phyloP scores from a whole-genome alignment of 1,140 invertebrate genomes.

The Apocrypta bakeri region DNA sequence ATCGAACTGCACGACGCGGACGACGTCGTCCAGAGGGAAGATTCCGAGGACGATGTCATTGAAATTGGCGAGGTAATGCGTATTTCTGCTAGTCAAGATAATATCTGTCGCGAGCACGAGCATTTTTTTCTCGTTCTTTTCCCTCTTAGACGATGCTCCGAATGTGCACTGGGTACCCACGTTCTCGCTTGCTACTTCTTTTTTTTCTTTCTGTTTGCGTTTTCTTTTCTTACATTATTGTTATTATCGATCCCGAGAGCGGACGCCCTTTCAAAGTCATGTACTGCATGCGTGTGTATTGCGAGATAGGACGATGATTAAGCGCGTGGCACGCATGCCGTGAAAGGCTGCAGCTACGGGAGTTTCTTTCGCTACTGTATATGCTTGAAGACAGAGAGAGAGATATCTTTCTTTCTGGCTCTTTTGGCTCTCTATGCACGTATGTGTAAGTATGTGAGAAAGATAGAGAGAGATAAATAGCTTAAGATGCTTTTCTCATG shows the following conservation, averaged over 20 bases:
- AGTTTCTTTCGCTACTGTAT: background rate
- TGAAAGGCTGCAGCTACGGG: conserved; percentile 20
- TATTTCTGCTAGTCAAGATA: conserved; percentile 38
- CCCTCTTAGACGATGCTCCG: background rate
- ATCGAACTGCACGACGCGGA: conserved; percentile 87
- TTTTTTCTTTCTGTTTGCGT: background rate
- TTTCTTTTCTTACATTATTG: conserved; percentile 23
- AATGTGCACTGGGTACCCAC: background rate
- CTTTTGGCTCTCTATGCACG: too few species aligned
- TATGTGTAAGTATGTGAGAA: background rate
- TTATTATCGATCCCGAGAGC: conserved; percentile 26
- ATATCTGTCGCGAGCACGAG: background rate
- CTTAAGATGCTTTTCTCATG: background rate
- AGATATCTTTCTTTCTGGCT: background rate
- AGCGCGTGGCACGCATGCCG: conserved; percentile 37
- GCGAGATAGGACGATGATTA: conserved; percentile 25
- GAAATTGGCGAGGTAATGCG: conserved; percentile 85
- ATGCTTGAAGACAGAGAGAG: background rate
- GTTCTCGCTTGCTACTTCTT: background rate
- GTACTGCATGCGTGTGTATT: background rate
- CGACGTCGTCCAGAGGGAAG: conserved; percentile 77
- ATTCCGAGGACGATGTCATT: conserved; percentile 87
- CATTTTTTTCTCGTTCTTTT: conserved; percentile 4
- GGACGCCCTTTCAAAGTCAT: conserved; percentile 40
- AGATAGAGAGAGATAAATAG: background rate